Base-by-base conservation (phyloP, 2,888 invertebrate species). In the Harpalus rubripes region DNA sequence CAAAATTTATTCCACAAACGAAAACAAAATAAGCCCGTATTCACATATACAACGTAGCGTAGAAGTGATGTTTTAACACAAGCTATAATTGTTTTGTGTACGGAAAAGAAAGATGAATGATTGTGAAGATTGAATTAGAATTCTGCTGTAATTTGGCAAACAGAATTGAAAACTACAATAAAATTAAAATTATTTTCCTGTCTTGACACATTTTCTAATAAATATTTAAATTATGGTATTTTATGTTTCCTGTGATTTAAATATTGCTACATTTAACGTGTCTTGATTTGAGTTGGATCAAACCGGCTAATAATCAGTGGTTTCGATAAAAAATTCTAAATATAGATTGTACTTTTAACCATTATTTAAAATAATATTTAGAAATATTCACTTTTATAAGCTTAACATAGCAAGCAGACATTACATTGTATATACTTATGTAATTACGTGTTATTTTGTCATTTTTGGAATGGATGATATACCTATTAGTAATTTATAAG, bases 1-100 rank as follows among this genome's bases (percentile, higher is more conserved):
- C 68, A 15, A 68, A 68, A 63, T 26, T 63, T 63, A 63, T 63
- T 63, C 63, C 68, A 26, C 7, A 32, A 63, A 15, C 63, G 22
- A 32, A 68, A 68, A 15, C n/a, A n/a, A 68, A 61, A 26, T 22
- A 26, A 12, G 44, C 12, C 10, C 44, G 44, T 52, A 52, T 52
- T 52, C 44, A 52, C 44, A 52, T 52, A 52, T n/a, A n/a, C n/a
- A n/a, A n/a, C 10, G 10, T n/a, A n/a, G 4, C 32, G 32, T 32
- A 32, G 3, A 32, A 32, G 32, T 32, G 32, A 5, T 32, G 0
- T 32, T 32, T 32, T 32, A 32, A 5, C 32, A 32, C 3, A 5
- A 32, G 32, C 32, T 32, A 32, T 32, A 32, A 32, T 32, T 32
- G 32, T 32, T 32, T 32, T 32, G 32, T 32, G 5, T 32, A 32